Percentiles rank a stretch among this genome's conserved stretches.
phyloP scores from a whole-genome alignment of 2,888 invertebrate species.

The Agrochola lychnidis region DNA sequence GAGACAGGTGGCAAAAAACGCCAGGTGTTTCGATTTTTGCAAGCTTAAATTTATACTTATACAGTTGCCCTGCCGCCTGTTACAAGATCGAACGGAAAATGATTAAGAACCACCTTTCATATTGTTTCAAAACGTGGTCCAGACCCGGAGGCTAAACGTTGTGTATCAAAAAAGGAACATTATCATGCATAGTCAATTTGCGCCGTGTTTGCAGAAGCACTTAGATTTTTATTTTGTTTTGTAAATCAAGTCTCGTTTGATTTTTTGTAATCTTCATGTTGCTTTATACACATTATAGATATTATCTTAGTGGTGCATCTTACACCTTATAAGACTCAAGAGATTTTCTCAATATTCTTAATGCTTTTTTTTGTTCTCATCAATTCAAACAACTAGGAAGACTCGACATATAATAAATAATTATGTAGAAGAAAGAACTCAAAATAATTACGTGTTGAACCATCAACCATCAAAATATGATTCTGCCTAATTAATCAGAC shows the following conservation, averaged over 20 bases:
- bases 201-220: slow-evolving; percentile 38
- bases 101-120: slow-evolving; percentile 59
- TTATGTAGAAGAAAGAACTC: not conserved
- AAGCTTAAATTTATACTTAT: slow-evolving; percentile 40
- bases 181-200: slow-evolving; percentile 49
- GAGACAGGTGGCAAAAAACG: slow-evolving; percentile 67
- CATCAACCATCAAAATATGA: slow-evolving; percentile 16
- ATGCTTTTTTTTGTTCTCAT: not conserved
- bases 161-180: slow-evolving; percentile 44
- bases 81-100: slow-evolving; percentile 48
- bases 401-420: not conserved
- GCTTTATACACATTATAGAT: not conserved
- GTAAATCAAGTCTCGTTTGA: not conserved
- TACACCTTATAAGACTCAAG: not conserved
- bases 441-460: not conserved
- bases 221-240: slow-evolving; percentile 23
- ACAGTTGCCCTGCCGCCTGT: slow-evolving; percentile 41
- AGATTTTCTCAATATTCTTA: not conserved
- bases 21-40: slow-evolving; percentile 68
- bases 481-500: slow-evolving; percentile 24
- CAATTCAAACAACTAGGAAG: not conserved
- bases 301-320: not conserved
- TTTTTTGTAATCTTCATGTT: not conserved
- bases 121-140: slow-evolving; percentile 44
- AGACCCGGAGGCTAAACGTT: slow-evolving; percentile 48